These are phyloP conservation scores for Chaetorhynchus papuensis DNA, from an alignment of 2,113 vertebrate genomes.

Conservation along the genomic window DNA sequence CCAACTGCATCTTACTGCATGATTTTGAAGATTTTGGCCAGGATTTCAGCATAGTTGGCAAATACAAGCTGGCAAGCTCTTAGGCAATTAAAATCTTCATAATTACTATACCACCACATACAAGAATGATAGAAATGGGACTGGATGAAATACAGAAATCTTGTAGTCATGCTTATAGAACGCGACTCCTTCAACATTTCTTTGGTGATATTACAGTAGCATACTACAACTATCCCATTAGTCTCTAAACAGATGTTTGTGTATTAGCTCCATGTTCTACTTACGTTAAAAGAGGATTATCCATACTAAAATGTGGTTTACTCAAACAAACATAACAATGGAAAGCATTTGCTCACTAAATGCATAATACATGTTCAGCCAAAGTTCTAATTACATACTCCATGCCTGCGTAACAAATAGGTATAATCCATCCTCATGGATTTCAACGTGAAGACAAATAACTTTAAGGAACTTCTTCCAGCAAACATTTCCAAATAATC, in stretches of 20 bases:
- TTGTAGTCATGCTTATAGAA: not conserved
- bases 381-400: not conserved
- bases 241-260: not conserved
- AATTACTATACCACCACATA: not conserved
- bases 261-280: not conserved
- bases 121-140: not conserved
- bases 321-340: not conserved
- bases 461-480: not conserved
- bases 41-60: constrained; percentile 30
- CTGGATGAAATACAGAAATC: not conserved
- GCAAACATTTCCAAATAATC: not conserved
- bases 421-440: not conserved
- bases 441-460: constrained; percentile 4
- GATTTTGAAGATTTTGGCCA: constrained; percentile 8
- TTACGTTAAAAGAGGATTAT: constrained; percentile 35
- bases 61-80: not conserved
- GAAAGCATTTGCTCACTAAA: not conserved
- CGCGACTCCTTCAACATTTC: not conserved
- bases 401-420: not conserved
- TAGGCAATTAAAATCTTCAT: not conserved
- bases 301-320: not conserved
- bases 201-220: not conserved
- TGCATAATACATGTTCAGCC: not conserved
- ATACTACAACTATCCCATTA: not conserved
- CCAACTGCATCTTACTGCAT: constrained; percentile 7